A percentile compares a stretch with the other conserved stretches of the same genome.
Evolutionary conservation across 1,140 invertebrate genomes (phyloP).

Genomic region (Zaprionus vittiger): DNA sequence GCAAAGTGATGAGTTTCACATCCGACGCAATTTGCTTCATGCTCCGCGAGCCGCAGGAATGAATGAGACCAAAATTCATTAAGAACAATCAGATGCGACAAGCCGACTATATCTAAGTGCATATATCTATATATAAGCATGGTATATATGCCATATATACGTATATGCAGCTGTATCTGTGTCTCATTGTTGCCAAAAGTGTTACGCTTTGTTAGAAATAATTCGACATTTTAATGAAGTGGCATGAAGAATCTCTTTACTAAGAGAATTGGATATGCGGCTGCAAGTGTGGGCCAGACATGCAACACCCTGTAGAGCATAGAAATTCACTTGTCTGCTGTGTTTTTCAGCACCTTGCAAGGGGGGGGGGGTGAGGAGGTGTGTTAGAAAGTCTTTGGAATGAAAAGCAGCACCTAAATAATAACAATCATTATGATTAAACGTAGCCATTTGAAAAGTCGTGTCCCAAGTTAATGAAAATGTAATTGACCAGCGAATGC

Average conservation of each 20-base stretch:
- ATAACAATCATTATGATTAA: slow-evolving; percentile 84
- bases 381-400: slow-evolving; percentile 55
- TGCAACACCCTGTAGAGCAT: neutral
- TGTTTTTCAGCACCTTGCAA: slow-evolving; percentile 51
- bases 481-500: slow-evolving; percentile 80
- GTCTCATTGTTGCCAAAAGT: slow-evolving; percentile 62
- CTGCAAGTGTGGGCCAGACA: neutral
- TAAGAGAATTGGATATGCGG: neutral
- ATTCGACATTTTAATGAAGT: slow-evolving; percentile 47
- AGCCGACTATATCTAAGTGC: slow-evolving; percentile 14
- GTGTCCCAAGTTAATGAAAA: slow-evolving; percentile 84
- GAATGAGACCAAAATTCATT: slow-evolving; percentile 65
- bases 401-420: slow-evolving; percentile 49
- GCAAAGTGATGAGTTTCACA: slow-evolving; percentile 65
- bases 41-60: slow-evolving; percentile 57
- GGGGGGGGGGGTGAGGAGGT: neutral
- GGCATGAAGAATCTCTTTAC: slow-evolving; percentile 14
- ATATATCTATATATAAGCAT: neutral
- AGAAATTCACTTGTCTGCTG: neutral
- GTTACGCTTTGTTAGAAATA: slow-evolving; percentile 67
- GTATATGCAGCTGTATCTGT: neutral
- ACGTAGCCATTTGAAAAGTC: slow-evolving; percentile 81
- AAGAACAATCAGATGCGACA: slow-evolving; percentile 72
- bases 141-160: slow-evolving; percentile 1
- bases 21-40: slow-evolving; percentile 59